Evolutionary conservation across 2,888 invertebrate genomes (phyloP).

Genomic region (Morpho achilles): DNA sequence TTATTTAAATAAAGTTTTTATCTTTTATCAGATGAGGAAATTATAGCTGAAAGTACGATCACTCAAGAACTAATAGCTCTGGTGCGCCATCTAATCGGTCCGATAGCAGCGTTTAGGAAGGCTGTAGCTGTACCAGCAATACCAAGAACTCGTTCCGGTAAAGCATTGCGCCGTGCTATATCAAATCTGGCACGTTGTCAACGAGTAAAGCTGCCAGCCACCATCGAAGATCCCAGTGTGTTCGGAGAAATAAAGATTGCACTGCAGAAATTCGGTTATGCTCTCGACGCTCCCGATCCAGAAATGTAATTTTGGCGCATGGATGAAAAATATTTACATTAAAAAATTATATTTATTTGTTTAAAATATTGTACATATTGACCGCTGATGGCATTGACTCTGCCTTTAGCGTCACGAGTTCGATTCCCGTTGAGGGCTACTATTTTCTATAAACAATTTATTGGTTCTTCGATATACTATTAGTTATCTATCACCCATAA

Average conservation of each 20-base stretch:
- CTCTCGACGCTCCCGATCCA: constrained; percentile 85
- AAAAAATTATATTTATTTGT: too few species aligned
- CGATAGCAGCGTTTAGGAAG: constrained; percentile 92
- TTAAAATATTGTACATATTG: too few species aligned
- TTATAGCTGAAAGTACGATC: constrained; percentile 62
- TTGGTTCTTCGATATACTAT: neutral
- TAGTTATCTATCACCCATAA: too few species aligned
- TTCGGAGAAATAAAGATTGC: constrained; percentile 88
- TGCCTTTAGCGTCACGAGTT: too few species aligned
- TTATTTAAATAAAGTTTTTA: neutral
- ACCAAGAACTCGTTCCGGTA: constrained; percentile 90
- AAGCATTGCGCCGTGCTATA: constrained; percentile 87
- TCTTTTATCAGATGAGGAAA: constrained; percentile 58
- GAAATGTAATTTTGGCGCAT: constrained; percentile 36
- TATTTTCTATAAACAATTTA: too few species aligned
- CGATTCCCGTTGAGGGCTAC: too few species aligned
- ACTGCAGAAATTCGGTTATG: constrained; percentile 87
- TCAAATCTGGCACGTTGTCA: constrained; percentile 91
- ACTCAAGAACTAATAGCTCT: constrained; percentile 65
- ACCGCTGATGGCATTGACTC: too few species aligned
- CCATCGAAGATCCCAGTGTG: constrained; percentile 92
- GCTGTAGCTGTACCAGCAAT: constrained; percentile 88
- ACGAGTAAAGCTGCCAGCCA: constrained; percentile 87
- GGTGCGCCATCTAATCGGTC: constrained; percentile 83
- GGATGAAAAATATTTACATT: too few species aligned